Evolutionary conservation across 2,113 vertebrate genomes (phyloP), one percentile per base, ranked within the genome.

Genomic region (Fregata magnificens): DNA sequence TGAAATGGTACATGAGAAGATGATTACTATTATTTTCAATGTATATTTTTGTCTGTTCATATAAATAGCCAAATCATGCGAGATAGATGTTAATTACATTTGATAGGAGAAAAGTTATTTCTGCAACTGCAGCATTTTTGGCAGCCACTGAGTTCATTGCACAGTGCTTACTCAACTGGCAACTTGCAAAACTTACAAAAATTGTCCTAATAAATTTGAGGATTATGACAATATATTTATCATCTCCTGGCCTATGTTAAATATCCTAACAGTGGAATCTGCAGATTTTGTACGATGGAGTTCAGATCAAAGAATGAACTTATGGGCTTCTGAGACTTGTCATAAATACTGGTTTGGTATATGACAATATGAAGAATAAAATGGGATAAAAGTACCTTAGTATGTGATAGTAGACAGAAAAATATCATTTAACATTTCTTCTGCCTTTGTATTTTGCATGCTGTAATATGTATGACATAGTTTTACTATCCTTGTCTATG

Each of bases 131-230:
- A 94, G 92, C 78, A 85, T 38, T 96, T 97, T 87, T 95, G 59
- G 76, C 82, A 96, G 94, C 58, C 87, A 84, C 76, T 80, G 74
- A 95, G 50, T 86, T 93, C 62, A 96, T 52, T 14, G 16, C 16
- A 74, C 34, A 69, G 63, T 83, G 80, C 81, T 94, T 95, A 86
- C 90, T 97, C 94, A 96, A 90, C 71, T 85, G 76, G 73, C 29
- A 97, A 86, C 82, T 92, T 96, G 81, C 81, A 96, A 94, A 97
- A 97, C 22, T 90, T 95, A 91, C 66, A 95, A 93, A 94, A 83
- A 56, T 55, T 89, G 42, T 56, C 42, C 52, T 69, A 92, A 95
- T 92, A 90, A 97, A 96, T 93, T 82, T 86, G 92, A 95, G 80
- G 55, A 86, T 91, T 72, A 42, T 88, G 73, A 88, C 49, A 93